Conservation (phyloP, 2,113 vertebrate species). For the Carassius carassius region DNA sequence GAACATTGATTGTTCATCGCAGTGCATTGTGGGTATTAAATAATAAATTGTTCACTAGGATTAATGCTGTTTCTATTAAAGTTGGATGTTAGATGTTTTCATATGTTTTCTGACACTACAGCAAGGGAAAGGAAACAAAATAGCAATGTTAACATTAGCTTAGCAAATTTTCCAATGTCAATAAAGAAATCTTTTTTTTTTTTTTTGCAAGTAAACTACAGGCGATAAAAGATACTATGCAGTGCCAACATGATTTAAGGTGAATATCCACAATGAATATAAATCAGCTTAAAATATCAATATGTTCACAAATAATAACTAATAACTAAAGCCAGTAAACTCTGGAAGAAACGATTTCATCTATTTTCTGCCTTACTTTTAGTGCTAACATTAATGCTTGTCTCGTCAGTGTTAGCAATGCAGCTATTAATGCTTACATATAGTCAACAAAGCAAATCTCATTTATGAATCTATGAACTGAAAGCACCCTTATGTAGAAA, state of each 20-base stretch:
- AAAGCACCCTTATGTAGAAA: neutral
- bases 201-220: neutral
- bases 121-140: neutral
- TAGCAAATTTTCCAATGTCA: neutral
- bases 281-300: neutral
- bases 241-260: neutral
- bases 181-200: neutral
- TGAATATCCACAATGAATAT: neutral
- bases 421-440: conserved; percentile 4
- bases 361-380: neutral
- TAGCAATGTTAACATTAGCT: neutral
- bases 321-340: no score
- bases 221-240: neutral
- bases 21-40: neutral
- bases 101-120: neutral
- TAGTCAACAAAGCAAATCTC: neutral
- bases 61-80: neutral
- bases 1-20: neutral
- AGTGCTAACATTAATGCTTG: neutral
- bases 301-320: neutral
- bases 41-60: neutral
- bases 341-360: neutral
- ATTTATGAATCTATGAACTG: neutral
- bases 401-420: neutral
- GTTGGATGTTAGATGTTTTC: neutral